Conservation (phyloP, 2,797 vertebrate genomes). For the Lemur catta region DNA sequence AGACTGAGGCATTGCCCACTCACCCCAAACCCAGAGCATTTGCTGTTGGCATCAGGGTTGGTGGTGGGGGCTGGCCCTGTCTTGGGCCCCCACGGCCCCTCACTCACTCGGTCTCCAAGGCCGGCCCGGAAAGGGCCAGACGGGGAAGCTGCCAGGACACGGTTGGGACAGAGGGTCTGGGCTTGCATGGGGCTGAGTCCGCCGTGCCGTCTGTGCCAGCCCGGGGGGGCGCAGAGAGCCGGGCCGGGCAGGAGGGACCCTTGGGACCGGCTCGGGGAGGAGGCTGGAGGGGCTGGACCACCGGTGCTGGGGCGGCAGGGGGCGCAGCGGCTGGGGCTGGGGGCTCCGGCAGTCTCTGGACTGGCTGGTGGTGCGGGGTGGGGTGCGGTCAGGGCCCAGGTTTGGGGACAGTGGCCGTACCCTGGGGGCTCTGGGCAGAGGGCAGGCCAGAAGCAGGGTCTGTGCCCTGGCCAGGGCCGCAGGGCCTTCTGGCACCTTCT, state of each 20-base stretch:
- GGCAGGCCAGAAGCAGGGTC: neutral
- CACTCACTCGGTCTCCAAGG: fast-evolving
- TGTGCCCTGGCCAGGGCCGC: neutral
- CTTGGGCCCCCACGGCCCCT: too few species aligned
- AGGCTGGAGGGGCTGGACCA: neutral
- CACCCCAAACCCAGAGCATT: neutral
- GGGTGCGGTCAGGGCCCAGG: neutral
- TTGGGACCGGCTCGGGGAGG: neutral
- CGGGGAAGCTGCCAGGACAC: neutral
- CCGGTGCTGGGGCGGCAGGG: too few species aligned
- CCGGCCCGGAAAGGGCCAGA: neutral
- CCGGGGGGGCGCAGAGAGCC: too few species aligned
- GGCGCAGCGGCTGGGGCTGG: too few species aligned
- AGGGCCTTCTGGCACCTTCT: neutral
- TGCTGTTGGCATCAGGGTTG: neutral
- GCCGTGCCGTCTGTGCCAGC: neutral
- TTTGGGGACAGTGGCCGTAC: neutral
- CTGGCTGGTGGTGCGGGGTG: neutral
- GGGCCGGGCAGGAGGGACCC: neutral
- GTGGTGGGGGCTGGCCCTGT: neutral
- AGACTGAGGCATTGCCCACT: neutral
- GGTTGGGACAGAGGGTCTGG: neutral
- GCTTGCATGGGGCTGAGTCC: too few species aligned
- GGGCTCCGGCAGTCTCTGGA: neutral
- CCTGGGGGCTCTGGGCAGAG: neutral